Evolutionary conservation across 2,797 vertebrate species (phyloP), one percentile per base, ranked within the genome.

Genomic region (Artibeus lituratus): DNA sequence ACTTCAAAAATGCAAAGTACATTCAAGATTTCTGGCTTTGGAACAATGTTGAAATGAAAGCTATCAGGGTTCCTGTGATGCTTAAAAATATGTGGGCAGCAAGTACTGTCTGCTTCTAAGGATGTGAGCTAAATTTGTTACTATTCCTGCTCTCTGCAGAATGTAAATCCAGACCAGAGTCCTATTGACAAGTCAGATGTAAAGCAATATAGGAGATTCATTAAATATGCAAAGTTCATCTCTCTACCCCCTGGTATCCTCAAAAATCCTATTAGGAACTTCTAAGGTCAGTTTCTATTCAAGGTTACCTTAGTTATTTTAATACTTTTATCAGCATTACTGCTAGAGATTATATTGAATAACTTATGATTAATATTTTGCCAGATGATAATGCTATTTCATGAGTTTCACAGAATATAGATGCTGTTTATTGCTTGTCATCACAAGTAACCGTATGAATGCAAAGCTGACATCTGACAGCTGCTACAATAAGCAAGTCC

Each of bases 371-470:
- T 84, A 76, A 94, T 39, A 44, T 92, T 44, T 72, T 57, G 32
- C 85, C 87, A 92, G 67, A 85, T 47, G 90, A 74, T 76, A 95
- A 86, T 78, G 24, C 22, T 69, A 88, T 70, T 94, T 88, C 53
- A 92, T 83, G 39, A 91, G 80, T 92, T 94, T 81, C 74, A 83
- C n/a, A 80, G 83, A 92, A 91, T 88, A 4, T 78, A 72, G 78
- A 77, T 82, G 93, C 39, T 82, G 91, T 80, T 67, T 67, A 53
- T 72, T 92, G 14, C 3, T 2, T 73, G 47, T 90, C 24, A 70
- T 93, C 85, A 80, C 15, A 29, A 96, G 44, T 70, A 84, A 73
- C 51, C 87, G 24, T 82, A 22, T 77, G 47, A 73, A 82, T 49
- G 67, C 7, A 67, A 83, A 29, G 22, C 62, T 82, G 49, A 51